Evolutionary conservation across 2,113 vertebrate species (phyloP), one percentile per base, ranked within the genome.

Genomic region (Tachuris rubrigastra): DNA sequence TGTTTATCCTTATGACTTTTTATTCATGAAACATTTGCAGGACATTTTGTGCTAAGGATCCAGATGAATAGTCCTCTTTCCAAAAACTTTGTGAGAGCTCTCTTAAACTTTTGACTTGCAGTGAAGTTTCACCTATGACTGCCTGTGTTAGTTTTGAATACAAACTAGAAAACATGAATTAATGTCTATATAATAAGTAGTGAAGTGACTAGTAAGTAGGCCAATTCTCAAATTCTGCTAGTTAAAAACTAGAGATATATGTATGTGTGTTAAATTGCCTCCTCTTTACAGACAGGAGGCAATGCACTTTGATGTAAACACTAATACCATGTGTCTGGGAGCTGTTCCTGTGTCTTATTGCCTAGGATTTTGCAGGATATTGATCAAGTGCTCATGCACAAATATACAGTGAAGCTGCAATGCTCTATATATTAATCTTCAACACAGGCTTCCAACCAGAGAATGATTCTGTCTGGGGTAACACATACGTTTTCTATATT

Each of bases 401-500:
- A 68, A 65, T 56, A 44, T 20, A 28, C 37, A 41, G 59, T 37
- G 42, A 39, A 52, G n/a, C 46, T 37, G 4, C 14, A 55, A 3
- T 59, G 30, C 1, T 76, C 23, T 52, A 16, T 33, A 8, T 10
- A 4, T 23, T 56, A 60, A 44, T 42, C 4, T 53, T 85, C n/a
- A 66, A 4, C 59, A 55, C 3, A 33, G 23, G 2, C 49, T 91
- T 87, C 69, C 12, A 81, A 7, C 5, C 50, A 42, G 41, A 58
- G 27, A 35, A 63, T 53, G 9, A 9, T 37, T 83, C 63, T 66
- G 3, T 58, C 28, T 63, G 15, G 10, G 13, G 42, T 25, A 62
- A 41, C 4, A 2, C 5, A 12, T 20, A 1, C 1, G 2, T 67
- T 63, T 53, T 24, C 14, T 50, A 2, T 55, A 14, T 1, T 53